Conservation (phyloP, 2,888 invertebrate species). For the Tetragnatha montana region DNA sequence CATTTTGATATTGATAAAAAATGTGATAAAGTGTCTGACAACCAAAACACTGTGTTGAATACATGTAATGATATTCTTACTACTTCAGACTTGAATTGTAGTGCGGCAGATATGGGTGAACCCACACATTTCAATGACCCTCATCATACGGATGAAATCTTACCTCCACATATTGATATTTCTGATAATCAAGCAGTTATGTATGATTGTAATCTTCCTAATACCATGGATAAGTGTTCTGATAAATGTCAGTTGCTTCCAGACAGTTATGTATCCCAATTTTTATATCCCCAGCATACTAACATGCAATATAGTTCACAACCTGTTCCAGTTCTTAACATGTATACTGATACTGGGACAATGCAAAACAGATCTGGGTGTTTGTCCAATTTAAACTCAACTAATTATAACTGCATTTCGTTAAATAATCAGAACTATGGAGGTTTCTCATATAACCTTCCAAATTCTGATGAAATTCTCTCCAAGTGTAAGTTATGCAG, state of each 20-base stretch:
- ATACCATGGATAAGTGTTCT: conserved; percentile 58
- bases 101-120: conserved; percentile 32
- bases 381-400: conserved; percentile 41
- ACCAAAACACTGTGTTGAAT: conserved; percentile 31
- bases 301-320: conserved; percentile 55
- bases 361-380: conserved; percentile 40
- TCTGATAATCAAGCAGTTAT: conserved; percentile 59
- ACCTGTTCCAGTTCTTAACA: conserved; percentile 53
- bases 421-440: conserved; percentile 56
- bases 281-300: conserved; percentile 64
- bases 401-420: conserved; percentile 57
- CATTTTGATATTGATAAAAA: conserved; percentile 73
- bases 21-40: conserved; percentile 11
- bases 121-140: conserved; percentile 20
- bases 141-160: conserved; percentile 37
- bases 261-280: conserved; percentile 67
- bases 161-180: conserved; percentile 56
- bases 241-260: conserved; percentile 61
- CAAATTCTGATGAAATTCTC: conserved; percentile 48
- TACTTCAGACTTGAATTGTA: conserved; percentile 25
- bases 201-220: conserved; percentile 60
- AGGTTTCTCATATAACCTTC: conserved; percentile 57
- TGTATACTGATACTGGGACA: conserved; percentile 55
- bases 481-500: conserved; percentile 69
- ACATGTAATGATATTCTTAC: conserved; percentile 15